Evolutionary conservation across 2,113 vertebrate species (phyloP), one percentile per base, ranked within the genome.

Genomic region (Etheostoma spectabile): DNA sequence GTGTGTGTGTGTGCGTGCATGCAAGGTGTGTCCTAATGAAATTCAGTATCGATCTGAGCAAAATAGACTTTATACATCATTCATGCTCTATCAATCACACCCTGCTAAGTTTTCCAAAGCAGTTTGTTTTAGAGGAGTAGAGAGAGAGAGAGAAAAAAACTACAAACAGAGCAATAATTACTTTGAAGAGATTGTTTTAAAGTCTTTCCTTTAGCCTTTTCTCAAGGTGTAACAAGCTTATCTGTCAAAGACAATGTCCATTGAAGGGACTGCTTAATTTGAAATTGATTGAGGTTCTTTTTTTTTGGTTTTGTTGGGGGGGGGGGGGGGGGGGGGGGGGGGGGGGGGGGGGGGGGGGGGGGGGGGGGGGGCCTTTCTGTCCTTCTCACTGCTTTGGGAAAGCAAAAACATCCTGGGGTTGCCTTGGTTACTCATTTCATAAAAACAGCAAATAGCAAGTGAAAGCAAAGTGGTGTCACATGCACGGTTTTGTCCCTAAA

Each of bases 61-160:
- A 95, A 94, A 95, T 93, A 95, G 94, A 94, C 94, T 94, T 96
- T 93, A 95, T 96, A 95, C 95, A 96, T 95, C 95, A 95, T 95
- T 95, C 94, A 95, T 95, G 93, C 86, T 95, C 94, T 93, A 91
- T 96, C 96, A 94, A 94, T 92, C 95, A 94, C 88, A 89, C 91
- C 86, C 87, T 84, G 91, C 89, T 85, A 90, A 90, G 91, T 92
- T 95, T 93, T 95, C 94, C 89, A 91, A 90, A 93, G 90, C 93
- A 86, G 88, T 93, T 94, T 90, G 88, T 93, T 94, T 93, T 91
- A 90, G 80, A 88, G 74, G 82, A 86, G 60, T 48, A 80, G 65
- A 1, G 35, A 90, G 79, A 85, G 63, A 52, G 88, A 84, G 38
- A 85, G n/a, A n/a, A 85, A 82, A 90, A 83, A 93, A 81, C 70